phyloP scores from a whole-genome alignment of 2,797 vertebrate species.

The Myotis planiceps region DNA sequence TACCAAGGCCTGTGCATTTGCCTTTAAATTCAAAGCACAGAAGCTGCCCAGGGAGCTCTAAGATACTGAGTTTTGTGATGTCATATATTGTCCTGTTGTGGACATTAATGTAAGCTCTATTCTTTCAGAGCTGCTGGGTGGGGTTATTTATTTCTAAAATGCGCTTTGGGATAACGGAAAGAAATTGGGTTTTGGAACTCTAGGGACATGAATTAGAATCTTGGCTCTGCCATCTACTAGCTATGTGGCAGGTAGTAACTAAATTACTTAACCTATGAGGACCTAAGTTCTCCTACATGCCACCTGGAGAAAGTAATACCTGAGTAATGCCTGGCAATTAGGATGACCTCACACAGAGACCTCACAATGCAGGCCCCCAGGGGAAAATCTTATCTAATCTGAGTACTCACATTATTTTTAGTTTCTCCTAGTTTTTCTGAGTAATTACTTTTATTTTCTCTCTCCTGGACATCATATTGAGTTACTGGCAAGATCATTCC shows the following conservation, averaged over 20 bases:
- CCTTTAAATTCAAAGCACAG: conserved; percentile 48
- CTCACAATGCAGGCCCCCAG: background rate
- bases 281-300: background rate
- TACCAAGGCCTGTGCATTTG: conserved; percentile 53
- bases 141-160: background rate
- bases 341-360: background rate
- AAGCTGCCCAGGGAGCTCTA: background rate
- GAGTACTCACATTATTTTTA: background rate
- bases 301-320: background rate
- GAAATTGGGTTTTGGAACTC: background rate
- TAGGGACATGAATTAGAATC: background rate
- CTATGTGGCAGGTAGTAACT: background rate
- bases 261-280: background rate
- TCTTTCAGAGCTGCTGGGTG: background rate
- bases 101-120: background rate
- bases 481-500: background rate
- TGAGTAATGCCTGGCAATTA: background rate
- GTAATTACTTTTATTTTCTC: conserved; percentile 7
- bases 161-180: background rate
- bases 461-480: background rate
- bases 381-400: background rate
- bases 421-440: conserved; percentile 43
- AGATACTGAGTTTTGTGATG: background rate
- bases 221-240: background rate
- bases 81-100: background rate